Evolutionary conservation across 2,113 vertebrate species (phyloP).

Genomic region (Lepidothrix coronata): DNA sequence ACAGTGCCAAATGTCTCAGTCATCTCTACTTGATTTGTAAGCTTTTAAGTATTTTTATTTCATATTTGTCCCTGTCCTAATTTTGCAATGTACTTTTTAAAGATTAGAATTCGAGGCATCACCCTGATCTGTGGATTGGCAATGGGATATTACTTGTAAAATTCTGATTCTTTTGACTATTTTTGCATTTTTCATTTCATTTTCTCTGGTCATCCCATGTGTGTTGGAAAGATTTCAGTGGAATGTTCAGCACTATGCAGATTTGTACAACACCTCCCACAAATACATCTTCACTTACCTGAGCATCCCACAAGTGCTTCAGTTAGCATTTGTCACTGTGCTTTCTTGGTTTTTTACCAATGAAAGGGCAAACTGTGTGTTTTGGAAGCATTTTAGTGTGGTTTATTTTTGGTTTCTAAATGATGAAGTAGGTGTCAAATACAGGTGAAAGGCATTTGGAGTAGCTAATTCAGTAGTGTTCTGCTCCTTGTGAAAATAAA

Average conservation of each 20-base stretch:
- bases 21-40: not conserved
- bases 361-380: not conserved
- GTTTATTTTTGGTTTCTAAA: not conserved
- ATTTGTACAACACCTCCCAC: not conserved
- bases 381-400: not conserved
- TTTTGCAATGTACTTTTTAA: not conserved
- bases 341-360: not conserved
- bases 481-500: not conserved
- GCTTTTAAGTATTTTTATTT: not conserved
- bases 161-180: not conserved
- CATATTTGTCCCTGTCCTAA: not conserved
- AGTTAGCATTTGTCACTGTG: not conserved
- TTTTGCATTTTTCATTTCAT: not conserved
- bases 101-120: not conserved
- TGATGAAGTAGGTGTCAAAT: rapidly evolving
- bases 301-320: not conserved
- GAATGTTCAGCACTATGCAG: not conserved
- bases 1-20: not conserved
- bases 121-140: not conserved
- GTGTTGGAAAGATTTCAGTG: not conserved
- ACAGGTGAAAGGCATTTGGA: not conserved
- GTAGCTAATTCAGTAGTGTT: not conserved
- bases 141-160: not conserved
- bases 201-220: not conserved
- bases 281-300: not conserved